Evolutionary conservation across 2,113 vertebrate species (phyloP).

Genomic region (Mugil cephalus): DNA sequence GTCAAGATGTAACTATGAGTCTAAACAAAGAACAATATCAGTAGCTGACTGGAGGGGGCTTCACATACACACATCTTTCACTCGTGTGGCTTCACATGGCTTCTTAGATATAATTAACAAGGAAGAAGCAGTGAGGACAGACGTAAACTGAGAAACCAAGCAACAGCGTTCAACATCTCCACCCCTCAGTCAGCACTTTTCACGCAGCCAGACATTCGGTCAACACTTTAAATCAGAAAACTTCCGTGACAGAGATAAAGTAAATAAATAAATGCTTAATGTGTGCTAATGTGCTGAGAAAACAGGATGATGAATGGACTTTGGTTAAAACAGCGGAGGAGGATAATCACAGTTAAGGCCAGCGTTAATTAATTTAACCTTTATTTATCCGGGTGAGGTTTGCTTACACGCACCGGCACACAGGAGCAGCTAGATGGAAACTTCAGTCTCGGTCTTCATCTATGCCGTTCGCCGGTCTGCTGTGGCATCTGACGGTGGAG

Average conservation of each 20-base stretch:
- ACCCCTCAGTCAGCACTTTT: slow-evolving; percentile 11
- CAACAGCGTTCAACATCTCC: too few species aligned
- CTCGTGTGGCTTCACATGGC: neutral
- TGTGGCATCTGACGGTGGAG: slow-evolving; percentile 17
- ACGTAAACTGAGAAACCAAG: slow-evolving; percentile 2
- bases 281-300: slow-evolving; percentile 29
- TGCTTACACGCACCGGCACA: slow-evolving; percentile 31
- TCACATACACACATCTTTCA: too few species aligned
- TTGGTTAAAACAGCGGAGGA: slow-evolving; percentile 41
- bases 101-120: neutral
- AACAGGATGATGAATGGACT: slow-evolving; percentile 43
- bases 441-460: slow-evolving; percentile 22
- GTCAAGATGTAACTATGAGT: neutral
- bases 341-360: slow-evolving; percentile 52
- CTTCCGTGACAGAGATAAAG: slow-evolving; percentile 31
- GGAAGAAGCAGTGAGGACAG: neutral
- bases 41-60: neutral
- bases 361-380: slow-evolving; percentile 57
- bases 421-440: slow-evolving; percentile 37
- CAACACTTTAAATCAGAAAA: slow-evolving; percentile 42
- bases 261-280: slow-evolving; percentile 19
- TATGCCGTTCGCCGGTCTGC: slow-evolving; percentile 25
- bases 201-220: slow-evolving; percentile 14
- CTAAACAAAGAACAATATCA: neutral
- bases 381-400: slow-evolving; percentile 46